A percentile compares a stretch with the other conserved stretches of the same genome.
phyloP scores from a whole-genome alignment of 2,888 invertebrate genomes.

The Xylota sylvarum region DNA sequence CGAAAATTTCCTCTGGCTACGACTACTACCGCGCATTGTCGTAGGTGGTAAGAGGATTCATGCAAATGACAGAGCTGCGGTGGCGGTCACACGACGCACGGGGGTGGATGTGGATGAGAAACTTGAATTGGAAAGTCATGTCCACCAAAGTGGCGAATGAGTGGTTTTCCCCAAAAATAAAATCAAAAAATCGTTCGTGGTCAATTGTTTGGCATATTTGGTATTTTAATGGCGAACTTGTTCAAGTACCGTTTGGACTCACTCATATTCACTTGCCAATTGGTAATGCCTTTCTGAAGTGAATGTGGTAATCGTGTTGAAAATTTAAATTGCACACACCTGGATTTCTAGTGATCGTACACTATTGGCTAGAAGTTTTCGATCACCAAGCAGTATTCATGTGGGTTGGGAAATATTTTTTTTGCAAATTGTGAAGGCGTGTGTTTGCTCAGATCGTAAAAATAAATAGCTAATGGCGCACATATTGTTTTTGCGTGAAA shows the following conservation, averaged over 20 bases:
- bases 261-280: background rate
- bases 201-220: slow-evolving; percentile 42
- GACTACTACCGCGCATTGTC: slow-evolving; percentile 10
- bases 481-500: slow-evolving; percentile 3
- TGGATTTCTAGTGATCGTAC: slow-evolving; percentile 18
- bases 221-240: slow-evolving; percentile 8
- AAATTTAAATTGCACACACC: slow-evolving; percentile 26
- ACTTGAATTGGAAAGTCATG: slow-evolving; percentile 22
- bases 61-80: slow-evolving; percentile 19
- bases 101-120: background rate
- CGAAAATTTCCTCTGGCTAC: slow-evolving; percentile 23
- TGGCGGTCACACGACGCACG: background rate
- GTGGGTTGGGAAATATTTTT: slow-evolving; percentile 14
- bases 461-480: slow-evolving; percentile 5
- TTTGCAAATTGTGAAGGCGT: slow-evolving; percentile 9
- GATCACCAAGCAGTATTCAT: slow-evolving; percentile 8
- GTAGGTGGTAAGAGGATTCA: slow-evolving; percentile 15
- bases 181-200: slow-evolving; percentile 11
- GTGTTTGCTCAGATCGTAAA: background rate
- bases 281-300: background rate
- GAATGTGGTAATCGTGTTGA: slow-evolving; percentile 15
- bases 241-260: background rate
- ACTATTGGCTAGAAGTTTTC: slow-evolving; percentile 61
- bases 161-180: slow-evolving; percentile 53
- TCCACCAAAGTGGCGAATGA: slow-evolving; percentile 21